These are phyloP conservation scores for Hormaphis cornu DNA, from an alignment of 1,140 invertebrate genomes.

Conservation along the genomic window DNA sequence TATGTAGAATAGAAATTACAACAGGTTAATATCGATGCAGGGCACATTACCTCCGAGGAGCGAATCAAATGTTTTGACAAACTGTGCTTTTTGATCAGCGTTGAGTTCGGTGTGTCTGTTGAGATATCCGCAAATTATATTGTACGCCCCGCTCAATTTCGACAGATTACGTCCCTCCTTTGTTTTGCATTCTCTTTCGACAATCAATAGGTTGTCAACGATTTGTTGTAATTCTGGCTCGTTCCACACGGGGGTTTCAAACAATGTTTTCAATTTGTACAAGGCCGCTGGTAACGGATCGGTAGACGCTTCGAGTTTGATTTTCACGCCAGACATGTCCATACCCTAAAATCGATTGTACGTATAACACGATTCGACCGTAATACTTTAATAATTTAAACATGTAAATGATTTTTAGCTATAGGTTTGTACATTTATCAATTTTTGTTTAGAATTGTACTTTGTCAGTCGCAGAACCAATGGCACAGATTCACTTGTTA, in stretches of 20 bases:
- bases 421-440: too few species aligned
- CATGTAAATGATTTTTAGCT: too few species aligned
- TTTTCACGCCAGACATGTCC: not conserved
- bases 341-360: slow-evolving; percentile 14
- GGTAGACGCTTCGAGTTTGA: not conserved
- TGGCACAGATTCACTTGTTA: not conserved
- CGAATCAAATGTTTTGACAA: slow-evolving; percentile 1
- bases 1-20: too few species aligned
- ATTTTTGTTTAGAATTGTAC: too few species aligned
- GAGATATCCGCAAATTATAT: slow-evolving; percentile 4
- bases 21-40: too few species aligned
- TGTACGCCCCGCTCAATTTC: not conserved
- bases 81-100: not conserved
- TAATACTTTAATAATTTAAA: too few species aligned
- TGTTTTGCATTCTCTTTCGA: not conserved
- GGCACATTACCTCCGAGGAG: not conserved
- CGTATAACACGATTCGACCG: too few species aligned
- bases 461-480: too few species aligned
- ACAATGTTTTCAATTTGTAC: not conserved
- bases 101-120: not conserved
- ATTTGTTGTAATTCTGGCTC: not conserved
- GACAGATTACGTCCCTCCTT: not conserved
- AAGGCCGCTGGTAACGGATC: not conserved
- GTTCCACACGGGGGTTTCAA: not conserved
- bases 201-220: not conserved